Evolutionary conservation across 2,797 vertebrate species (phyloP).

Genomic region (Gobio occitaniae): DNA sequence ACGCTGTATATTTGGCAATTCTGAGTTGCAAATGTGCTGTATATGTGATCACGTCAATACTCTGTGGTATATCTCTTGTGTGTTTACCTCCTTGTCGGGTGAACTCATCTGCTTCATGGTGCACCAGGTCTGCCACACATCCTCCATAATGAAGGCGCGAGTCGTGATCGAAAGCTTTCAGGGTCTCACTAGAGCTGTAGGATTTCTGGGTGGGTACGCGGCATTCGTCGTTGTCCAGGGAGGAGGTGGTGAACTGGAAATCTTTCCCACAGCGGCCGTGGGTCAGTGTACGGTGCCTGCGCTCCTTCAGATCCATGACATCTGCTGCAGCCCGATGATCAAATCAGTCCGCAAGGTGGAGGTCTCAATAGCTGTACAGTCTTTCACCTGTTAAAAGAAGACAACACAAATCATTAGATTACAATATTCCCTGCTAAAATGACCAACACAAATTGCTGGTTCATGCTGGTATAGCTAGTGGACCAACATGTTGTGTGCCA

Average conservation of each 20-base stretch:
- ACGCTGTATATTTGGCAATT: background rate
- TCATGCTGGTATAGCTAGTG: background rate
- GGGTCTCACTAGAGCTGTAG: slow-evolving; percentile 97
- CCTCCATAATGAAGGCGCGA: slow-evolving; percentile 93
- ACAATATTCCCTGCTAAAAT: background rate
- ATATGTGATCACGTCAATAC: background rate
- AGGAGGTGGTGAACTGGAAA: slow-evolving; percentile 90
- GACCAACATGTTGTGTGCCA: background rate
- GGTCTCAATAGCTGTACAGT: slow-evolving; percentile 61
- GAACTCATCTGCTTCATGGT: slow-evolving; percentile 96
- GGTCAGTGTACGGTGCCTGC: slow-evolving; percentile 91
- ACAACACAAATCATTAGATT: slow-evolving; percentile 14
- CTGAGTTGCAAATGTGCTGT: background rate
- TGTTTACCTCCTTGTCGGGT: slow-evolving; percentile 85
- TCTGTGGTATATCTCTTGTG: background rate
- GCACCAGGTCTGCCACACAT: slow-evolving; percentile 92
- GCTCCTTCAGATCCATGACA: slow-evolving; percentile 93
- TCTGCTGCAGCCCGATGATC: slow-evolving; percentile 19
- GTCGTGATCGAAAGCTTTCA: slow-evolving; percentile 97
- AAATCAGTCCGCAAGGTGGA: slow-evolving; percentile 61
- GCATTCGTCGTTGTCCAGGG: slow-evolving; percentile 91
- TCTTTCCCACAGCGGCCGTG: slow-evolving; percentile 90
- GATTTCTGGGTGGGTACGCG: slow-evolving; percentile 97
- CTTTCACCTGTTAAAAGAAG: slow-evolving; percentile 73
- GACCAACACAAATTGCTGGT: background rate